Conservation (phyloP, 2,797 vertebrate species). For the Gallirallus australis region DNA sequence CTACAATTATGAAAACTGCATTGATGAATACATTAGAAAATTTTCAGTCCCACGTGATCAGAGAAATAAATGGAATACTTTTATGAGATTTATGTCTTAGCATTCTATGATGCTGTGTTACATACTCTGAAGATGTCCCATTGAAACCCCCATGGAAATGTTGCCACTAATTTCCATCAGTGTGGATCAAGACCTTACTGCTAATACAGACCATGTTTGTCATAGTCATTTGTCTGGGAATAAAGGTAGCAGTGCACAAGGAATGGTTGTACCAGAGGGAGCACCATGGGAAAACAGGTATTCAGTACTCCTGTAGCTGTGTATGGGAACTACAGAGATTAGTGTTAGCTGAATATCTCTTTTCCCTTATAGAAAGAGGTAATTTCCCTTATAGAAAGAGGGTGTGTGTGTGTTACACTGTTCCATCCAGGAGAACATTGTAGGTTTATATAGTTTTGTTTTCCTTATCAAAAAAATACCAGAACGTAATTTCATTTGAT, state of each 20-base stretch:
- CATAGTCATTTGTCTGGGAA: background rate
- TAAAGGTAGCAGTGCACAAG: background rate
- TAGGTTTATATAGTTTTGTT: background rate
- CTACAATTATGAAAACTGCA: background rate
- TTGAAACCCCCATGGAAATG: background rate
- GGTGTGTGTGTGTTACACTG: background rate
- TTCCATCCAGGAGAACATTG: background rate
- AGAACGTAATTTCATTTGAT: background rate
- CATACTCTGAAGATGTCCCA: background rate
- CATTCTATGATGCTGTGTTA: background rate
- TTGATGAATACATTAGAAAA: background rate
- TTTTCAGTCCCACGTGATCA: background rate
- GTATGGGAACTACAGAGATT: accelerated
- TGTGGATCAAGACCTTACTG: background rate
- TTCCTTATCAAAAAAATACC: background rate
- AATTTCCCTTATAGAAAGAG: background rate
- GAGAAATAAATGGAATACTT: background rate
- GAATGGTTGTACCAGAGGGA: background rate
- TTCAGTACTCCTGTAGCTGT: background rate
- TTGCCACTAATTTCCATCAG: background rate
- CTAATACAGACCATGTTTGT: background rate
- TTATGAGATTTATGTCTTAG: background rate
- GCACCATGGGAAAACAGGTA: background rate
- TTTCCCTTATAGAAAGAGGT: background rate
- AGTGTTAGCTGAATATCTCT: background rate